phyloP scores from a whole-genome alignment of 1,140 invertebrate species.

The Harpegnathos saltator region DNA sequence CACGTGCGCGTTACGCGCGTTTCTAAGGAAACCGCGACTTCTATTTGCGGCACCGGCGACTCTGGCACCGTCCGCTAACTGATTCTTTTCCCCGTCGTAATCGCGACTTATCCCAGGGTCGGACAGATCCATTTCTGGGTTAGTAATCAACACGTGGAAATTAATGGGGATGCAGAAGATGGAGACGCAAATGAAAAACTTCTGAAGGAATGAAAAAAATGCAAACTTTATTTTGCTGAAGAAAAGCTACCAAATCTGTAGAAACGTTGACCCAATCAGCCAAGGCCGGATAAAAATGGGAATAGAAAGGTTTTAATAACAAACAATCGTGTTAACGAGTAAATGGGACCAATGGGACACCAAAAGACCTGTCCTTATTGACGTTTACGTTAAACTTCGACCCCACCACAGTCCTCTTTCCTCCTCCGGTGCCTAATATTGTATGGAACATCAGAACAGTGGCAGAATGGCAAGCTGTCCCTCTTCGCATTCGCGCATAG shows the following conservation, averaged over 20 bases:
- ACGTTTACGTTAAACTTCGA: background rate
- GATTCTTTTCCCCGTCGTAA: conserved; percentile 43
- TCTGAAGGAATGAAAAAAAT: too few relatives aligned
- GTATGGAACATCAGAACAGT: too few relatives aligned
- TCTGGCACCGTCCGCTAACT: conserved; percentile 35
- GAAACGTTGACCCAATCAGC: too few relatives aligned
- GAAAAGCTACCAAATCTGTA: too few relatives aligned
- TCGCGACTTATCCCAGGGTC: conserved; percentile 12
- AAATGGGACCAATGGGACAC: too few relatives aligned
- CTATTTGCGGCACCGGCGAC: conserved; percentile 65
- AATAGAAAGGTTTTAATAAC: too few relatives aligned
- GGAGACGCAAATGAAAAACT: background rate
- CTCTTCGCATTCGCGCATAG: background rate
- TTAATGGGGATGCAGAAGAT: background rate
- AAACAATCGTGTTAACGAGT: too few relatives aligned
- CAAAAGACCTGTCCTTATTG: too few relatives aligned
- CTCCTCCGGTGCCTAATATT: too few relatives aligned
- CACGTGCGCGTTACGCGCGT: conserved; percentile 64
- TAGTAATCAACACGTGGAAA: background rate
- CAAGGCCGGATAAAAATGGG: too few relatives aligned
- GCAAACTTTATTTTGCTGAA: too few relatives aligned
- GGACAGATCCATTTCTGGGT: conserved; percentile 34
- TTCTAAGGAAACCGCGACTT: conserved; percentile 69
- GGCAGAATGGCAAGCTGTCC: background rate
- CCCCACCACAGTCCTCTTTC: background rate